Conservation (phyloP, 2,797 vertebrate species). For the Australoheros facetus region DNA sequence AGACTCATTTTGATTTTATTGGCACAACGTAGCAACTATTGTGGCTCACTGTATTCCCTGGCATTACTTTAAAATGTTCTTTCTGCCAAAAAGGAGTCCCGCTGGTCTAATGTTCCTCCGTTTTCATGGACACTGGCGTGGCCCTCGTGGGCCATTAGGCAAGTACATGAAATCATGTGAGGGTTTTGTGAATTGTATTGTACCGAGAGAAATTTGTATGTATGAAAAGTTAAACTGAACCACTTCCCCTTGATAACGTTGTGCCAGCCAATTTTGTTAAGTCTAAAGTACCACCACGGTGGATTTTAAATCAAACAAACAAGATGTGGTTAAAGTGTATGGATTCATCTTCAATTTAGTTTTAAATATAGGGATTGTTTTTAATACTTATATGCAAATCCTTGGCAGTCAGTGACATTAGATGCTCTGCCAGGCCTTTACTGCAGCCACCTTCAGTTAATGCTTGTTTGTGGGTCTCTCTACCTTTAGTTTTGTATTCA, state of each 20-base stretch:
- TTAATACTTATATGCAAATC: not conserved
- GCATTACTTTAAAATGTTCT: conserved; percentile 14
- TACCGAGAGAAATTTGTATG: not conserved
- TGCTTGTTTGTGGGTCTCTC: not conserved
- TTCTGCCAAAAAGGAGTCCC: conserved; percentile 3
- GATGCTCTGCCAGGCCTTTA: not conserved
- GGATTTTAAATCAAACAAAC: not conserved
- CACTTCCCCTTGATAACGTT: not conserved
- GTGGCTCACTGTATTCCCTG: not conserved
- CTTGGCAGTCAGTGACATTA: not conserved
- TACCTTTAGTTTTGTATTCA: not conserved
- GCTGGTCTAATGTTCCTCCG: not conserved
- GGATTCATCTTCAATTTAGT: not conserved
- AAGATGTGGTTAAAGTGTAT: not conserved
- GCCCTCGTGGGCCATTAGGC: not conserved
- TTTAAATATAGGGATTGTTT: not conserved
- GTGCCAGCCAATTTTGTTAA: not conserved
- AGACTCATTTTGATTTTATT: conserved; percentile 46
- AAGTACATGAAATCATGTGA: not conserved
- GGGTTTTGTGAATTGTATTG: not conserved
- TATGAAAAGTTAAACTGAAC: not conserved
- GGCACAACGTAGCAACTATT: conserved; percentile 24
- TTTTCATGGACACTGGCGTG: not conserved
- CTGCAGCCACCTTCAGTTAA: not conserved
- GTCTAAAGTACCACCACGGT: not conserved